phyloP scores from a whole-genome alignment of 2,888 invertebrate genomes.

The Polymixis lichenea region DNA sequence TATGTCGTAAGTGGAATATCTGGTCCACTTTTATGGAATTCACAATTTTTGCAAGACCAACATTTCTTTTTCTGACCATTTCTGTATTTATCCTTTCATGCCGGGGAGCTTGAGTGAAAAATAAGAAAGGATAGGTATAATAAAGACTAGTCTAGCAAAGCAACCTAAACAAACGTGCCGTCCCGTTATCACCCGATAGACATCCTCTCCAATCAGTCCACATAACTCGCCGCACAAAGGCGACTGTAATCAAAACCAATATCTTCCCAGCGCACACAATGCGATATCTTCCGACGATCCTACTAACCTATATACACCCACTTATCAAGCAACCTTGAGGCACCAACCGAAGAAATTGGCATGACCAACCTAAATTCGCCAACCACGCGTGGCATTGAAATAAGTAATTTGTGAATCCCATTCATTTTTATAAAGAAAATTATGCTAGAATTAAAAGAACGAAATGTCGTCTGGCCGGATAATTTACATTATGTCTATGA shows the following conservation, averaged over 20 bases:
- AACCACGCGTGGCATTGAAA: conserved; percentile 73
- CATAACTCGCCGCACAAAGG: conserved; percentile 57
- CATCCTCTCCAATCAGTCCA: conserved; percentile 49
- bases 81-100: background rate
- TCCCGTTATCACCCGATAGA: conserved; percentile 49
- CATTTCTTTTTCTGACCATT: background rate
- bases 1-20: background rate
- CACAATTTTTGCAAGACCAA: background rate
- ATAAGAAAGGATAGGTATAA: background rate
- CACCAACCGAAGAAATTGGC: conserved; percentile 76
- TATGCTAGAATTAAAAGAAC: conserved; percentile 66
- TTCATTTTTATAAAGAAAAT: conserved; percentile 80
- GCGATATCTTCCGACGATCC: conserved; percentile 67
- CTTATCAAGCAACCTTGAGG: conserved; percentile 75
- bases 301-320: conserved; percentile 76
- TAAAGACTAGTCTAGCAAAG: conserved; percentile 16
- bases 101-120: background rate
- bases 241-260: conserved; percentile 66
- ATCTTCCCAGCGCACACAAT: conserved; percentile 63
- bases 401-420: conserved; percentile 78
- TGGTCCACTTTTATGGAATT: background rate
- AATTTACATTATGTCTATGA: conserved; percentile 68
- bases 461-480: conserved; percentile 70
- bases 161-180: conserved; percentile 44
- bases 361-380: conserved; percentile 74